Conservation (phyloP, 1,140 invertebrate genomes). For the Mercenaria mercenaria region DNA sequence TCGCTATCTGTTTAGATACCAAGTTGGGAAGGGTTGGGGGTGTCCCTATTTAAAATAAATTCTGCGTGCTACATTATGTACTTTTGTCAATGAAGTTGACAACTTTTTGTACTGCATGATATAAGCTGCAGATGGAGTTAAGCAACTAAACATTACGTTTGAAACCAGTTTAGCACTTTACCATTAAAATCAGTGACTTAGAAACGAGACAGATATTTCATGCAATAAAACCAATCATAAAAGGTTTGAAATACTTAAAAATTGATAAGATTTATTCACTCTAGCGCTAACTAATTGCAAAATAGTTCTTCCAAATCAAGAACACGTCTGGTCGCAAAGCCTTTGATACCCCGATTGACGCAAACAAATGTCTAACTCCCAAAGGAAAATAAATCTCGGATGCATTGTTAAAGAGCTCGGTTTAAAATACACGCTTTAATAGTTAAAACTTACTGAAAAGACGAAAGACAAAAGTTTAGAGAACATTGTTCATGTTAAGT, state of each 20-base stretch:
- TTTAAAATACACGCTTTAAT: conserved; percentile 8
- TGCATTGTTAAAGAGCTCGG: neutral
- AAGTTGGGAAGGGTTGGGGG: too few species aligned
- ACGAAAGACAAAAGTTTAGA: neutral
- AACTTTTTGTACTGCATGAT: too few species aligned
- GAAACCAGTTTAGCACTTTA: too few species aligned
- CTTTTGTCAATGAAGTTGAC: too few species aligned
- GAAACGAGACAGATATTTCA: neutral
- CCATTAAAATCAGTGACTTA: neutral
- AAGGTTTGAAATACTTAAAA: neutral
- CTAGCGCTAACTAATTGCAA: neutral
- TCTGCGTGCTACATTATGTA: too few species aligned
- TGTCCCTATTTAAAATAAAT: too few species aligned
- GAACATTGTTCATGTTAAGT: conserved; percentile 9
- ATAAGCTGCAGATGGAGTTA: too few species aligned
- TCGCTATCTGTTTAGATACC: too few species aligned
- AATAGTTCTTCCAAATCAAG: neutral
- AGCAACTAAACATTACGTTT: too few species aligned
- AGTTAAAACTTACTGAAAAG: neutral
- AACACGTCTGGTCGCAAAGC: neutral
- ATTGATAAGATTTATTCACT: neutral
- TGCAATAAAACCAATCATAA: neutral
- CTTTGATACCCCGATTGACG: neutral
- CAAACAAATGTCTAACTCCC: neutral
- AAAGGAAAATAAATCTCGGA: conserved; percentile 27